These are phyloP conservation scores for Mizuhopecten yessoensis DNA, from an alignment of 1,140 invertebrate species.

Conservation along the genomic window DNA sequence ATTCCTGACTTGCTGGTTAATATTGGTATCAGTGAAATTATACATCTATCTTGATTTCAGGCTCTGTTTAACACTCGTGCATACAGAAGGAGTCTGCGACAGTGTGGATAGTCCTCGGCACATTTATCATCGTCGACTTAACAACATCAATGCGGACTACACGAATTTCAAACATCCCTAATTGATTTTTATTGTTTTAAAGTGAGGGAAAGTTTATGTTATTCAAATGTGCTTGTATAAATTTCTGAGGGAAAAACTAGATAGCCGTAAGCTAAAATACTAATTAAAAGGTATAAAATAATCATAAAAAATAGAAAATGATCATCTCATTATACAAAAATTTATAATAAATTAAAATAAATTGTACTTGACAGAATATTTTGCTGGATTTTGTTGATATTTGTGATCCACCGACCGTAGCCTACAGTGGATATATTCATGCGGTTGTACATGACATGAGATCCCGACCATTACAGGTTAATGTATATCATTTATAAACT, in stretches of 20 bases:
- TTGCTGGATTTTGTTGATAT: constrained; percentile 20
- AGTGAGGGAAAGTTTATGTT: constrained; percentile 36
- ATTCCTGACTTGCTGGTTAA: background rate
- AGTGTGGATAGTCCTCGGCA: background rate
- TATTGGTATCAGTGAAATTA: background rate
- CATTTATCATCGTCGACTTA: background rate
- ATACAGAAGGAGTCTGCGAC: background rate
- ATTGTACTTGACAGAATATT: background rate
- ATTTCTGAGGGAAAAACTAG: constrained; percentile 14
- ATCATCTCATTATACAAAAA: constrained; percentile 29
- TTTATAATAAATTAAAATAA: constrained; percentile 40
- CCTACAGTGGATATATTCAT: background rate
- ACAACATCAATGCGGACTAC: background rate
- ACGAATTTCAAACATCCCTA: constrained; percentile 2
- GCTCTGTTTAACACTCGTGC: constrained; percentile 18
- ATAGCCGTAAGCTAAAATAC: background rate
- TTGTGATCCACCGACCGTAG: background rate
- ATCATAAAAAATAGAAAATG: background rate
- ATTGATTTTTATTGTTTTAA: constrained; percentile 36
- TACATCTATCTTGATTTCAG: constrained; percentile 35
- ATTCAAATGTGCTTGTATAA: constrained; percentile 35
- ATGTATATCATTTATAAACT: too few relatives aligned
- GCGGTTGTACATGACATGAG: background rate
- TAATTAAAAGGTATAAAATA: background rate
- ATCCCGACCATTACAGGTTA: too few relatives aligned